phyloP scores from a whole-genome alignment of 2,113 vertebrate genomes.

The Megalops atlanticus region DNA sequence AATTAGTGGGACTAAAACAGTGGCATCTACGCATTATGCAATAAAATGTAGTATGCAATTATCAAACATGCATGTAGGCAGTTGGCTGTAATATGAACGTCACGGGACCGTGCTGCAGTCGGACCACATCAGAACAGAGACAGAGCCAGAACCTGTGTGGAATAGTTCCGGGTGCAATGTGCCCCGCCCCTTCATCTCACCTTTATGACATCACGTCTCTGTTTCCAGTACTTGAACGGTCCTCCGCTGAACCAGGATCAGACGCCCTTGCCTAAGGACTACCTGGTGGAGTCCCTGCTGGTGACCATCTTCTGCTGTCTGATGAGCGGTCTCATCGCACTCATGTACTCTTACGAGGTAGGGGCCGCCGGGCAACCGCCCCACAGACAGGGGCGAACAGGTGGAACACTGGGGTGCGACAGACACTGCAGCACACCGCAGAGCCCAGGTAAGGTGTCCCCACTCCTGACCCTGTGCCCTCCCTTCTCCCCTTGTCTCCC shows the following conservation, averaged over 20 bases:
- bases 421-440: background rate
- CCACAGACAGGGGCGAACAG: background rate
- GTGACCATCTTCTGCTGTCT: slow-evolving; percentile 80
- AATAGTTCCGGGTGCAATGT: no score
- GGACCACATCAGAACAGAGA: no score
- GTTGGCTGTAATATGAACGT: no score
- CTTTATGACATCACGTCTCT: background rate
- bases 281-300: slow-evolving; percentile 76
- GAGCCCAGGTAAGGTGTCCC: background rate
- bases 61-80: no score
- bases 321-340: slow-evolving; percentile 67
- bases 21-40: no score
- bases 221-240: slow-evolving; percentile 50
- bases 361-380: slow-evolving; percentile 7
- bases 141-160: no score
- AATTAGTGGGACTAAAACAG: no score
- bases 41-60: no score
- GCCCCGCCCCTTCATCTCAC: background rate
- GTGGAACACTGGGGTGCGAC: background rate
- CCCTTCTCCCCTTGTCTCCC: no score
- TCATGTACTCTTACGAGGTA: slow-evolving; percentile 76
- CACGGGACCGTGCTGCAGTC: no score
- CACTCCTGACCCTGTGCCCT: background rate
- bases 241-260: rapidly evolving
- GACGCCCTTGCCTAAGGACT: slow-evolving; percentile 68